phyloP scores from a whole-genome alignment of 2,888 invertebrate genomes.

The Fragum whitleyi region DNA sequence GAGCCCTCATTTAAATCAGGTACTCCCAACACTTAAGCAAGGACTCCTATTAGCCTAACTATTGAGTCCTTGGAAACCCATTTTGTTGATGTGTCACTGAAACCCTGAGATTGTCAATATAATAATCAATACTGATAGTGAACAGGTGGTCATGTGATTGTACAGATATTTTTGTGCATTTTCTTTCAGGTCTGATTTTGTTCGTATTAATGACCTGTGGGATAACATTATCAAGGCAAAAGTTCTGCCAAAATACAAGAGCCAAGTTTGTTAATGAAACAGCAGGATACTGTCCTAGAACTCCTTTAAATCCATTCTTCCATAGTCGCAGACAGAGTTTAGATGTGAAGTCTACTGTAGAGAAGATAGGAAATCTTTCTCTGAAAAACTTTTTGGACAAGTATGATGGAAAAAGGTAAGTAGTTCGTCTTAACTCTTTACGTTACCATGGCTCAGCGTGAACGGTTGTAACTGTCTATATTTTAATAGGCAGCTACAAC shows the following conservation, averaged over 20 bases:
- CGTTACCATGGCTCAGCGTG: too few species aligned
- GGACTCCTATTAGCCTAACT: too few species aligned
- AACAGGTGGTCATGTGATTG: too few species aligned
- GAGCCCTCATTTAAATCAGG: too few species aligned
- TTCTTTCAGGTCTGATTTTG: constrained; percentile 11
- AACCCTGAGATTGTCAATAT: too few species aligned
- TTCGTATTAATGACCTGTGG: not conserved
- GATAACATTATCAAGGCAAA: not conserved
- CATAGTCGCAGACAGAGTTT: not conserved
- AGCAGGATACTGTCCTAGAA: not conserved
- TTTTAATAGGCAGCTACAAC: too few species aligned
- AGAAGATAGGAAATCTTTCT: constrained; percentile 76
- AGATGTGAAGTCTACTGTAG: constrained; percentile 60
- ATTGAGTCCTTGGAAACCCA: too few species aligned
- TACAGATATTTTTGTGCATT: not conserved
- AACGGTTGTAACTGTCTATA: too few species aligned
- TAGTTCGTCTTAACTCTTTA: too few species aligned
- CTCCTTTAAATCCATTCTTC: not conserved
- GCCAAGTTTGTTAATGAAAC: not conserved
- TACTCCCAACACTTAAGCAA: too few species aligned
- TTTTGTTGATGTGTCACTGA: too few species aligned
- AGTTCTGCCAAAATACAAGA: not conserved
- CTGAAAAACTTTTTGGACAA: constrained; percentile 82
- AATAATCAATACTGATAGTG: too few species aligned
- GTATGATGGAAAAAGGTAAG: constrained; percentile 84